Evolutionary conservation across 2,113 vertebrate genomes (phyloP).

Genomic region (Sander lucioperca): DNA sequence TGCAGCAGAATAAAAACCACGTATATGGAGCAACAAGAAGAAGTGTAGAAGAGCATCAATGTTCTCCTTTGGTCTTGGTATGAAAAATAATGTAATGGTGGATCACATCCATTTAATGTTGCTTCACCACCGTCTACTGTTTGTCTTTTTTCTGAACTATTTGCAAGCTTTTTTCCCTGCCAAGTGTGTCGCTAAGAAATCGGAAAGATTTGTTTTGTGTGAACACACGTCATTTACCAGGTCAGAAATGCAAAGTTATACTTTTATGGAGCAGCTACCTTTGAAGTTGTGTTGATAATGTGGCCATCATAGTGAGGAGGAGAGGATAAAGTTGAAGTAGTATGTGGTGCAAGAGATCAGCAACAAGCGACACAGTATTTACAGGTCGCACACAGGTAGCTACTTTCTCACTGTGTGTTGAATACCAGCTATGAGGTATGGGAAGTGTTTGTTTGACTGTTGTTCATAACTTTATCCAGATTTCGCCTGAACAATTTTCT

Average conservation of each 20-base stretch:
- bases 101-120: constrained; percentile 40
- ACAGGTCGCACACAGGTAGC: background rate
- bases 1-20: constrained; percentile 48
- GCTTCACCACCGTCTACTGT: constrained; percentile 1
- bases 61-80: constrained; percentile 13
- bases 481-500: background rate
- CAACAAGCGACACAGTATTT: background rate
- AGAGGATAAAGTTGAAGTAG: background rate
- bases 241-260: background rate
- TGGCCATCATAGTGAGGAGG: background rate
- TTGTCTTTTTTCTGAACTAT: background rate
- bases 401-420: background rate
- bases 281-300: background rate
- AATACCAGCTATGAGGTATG: background rate
- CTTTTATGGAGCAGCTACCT: background rate
- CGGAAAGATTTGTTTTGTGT: background rate
- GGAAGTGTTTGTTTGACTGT: background rate
- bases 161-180: background rate
- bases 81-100: constrained; percentile 21
- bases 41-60: constrained; percentile 7
- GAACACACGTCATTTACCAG: background rate
- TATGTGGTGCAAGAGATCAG: background rate
- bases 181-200: background rate
- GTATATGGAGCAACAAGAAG: constrained; percentile 24
- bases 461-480: background rate